A percentile compares a stretch with the other conserved stretches of the same genome.
Evolutionary conservation across 2,888 invertebrate genomes (phyloP).

Genomic region (Clepsis dumicolana): DNA sequence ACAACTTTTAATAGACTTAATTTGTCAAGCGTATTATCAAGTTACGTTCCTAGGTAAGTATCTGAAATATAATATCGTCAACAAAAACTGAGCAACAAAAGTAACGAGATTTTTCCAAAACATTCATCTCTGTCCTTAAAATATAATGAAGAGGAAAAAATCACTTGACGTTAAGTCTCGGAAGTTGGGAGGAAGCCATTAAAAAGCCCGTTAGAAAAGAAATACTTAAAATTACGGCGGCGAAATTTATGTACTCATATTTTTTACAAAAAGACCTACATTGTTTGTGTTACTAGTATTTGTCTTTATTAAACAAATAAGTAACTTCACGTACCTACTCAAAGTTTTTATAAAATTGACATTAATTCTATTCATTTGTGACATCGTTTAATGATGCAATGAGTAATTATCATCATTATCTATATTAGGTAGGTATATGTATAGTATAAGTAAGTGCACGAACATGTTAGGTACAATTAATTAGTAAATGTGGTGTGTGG

Average conservation of each 20-base stretch:
- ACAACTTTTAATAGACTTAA: not conserved
- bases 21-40: not conserved
- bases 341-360: no score
- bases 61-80: not conserved
- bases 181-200: slow-evolving; percentile 41
- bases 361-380: no score
- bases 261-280: slow-evolving; percentile 6
- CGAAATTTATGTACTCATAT: slow-evolving; percentile 15
- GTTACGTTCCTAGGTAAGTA: not conserved
- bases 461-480: no score
- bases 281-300: not conserved
- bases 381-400: no score
- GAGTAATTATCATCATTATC: no score
- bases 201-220: slow-evolving; percentile 31
- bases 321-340: no score
- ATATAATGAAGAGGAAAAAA: slow-evolving; percentile 41
- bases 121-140: slow-evolving; percentile 25
- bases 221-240: slow-evolving; percentile 27
- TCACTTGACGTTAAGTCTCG: slow-evolving; percentile 40
- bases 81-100: slow-evolving; percentile 9
- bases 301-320: not conserved
- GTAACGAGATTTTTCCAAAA: slow-evolving; percentile 17
- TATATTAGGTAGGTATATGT: no score
- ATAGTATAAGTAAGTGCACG: no score
- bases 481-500: no score